Evolutionary conservation across 1,140 invertebrate genomes (phyloP).

Genomic region (Brachionus rotundiformis): DNA sequence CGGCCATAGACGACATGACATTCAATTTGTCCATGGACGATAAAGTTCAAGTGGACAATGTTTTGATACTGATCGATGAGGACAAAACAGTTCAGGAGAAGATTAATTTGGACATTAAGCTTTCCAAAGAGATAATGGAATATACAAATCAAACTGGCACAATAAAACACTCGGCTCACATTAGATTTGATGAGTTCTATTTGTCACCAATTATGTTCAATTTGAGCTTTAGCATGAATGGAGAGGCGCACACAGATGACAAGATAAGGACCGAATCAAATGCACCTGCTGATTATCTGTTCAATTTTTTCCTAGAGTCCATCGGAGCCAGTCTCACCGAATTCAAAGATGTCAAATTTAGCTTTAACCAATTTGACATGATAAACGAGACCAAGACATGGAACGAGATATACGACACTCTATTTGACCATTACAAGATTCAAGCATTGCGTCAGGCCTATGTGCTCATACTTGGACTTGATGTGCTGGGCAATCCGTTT

Average conservation of each 20-base stretch:
- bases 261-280: constrained; percentile 57
- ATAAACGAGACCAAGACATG: constrained; percentile 53
- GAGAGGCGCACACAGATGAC: constrained; percentile 63
- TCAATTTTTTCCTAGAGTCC: constrained; percentile 69
- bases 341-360: constrained; percentile 70
- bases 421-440: constrained; percentile 53
- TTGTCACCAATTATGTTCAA: constrained; percentile 54
- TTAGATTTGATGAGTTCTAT: constrained; percentile 40
- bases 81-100: constrained; percentile 8
- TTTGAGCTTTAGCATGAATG: constrained; percentile 72
- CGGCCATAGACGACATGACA: constrained; percentile 12
- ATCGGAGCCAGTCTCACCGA: constrained; percentile 70
- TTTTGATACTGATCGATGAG: constrained; percentile 31
- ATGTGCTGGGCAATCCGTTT: constrained; percentile 66
- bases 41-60: neutral
- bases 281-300: constrained; percentile 60
- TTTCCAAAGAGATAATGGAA: constrained; percentile 46
- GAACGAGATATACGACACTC: constrained; percentile 51
- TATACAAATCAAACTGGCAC: constrained; percentile 16
- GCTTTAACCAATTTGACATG: constrained; percentile 59
- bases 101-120: constrained; percentile 19
- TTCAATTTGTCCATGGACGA: constrained; percentile 69
- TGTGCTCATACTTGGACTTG: constrained; percentile 65
- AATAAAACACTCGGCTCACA: constrained; percentile 43
- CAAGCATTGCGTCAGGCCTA: constrained; percentile 65